A percentile compares a stretch with the other conserved stretches of the same genome.
phyloP scores from a whole-genome alignment of 2,888 invertebrate genomes.

The Heliconius charithonia region DNA sequence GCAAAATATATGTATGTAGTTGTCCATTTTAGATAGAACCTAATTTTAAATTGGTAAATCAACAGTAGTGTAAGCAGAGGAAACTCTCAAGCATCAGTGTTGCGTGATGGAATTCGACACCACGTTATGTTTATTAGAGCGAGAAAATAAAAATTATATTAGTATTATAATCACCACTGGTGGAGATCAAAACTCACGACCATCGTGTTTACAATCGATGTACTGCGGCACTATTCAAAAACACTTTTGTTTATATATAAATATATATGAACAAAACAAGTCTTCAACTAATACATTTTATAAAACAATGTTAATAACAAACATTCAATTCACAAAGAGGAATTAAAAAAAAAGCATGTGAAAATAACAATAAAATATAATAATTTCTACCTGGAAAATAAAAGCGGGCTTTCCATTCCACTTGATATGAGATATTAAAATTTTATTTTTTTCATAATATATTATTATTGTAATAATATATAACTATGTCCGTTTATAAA shows the following conservation, averaged over 20 bases:
- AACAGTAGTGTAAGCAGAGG: background rate
- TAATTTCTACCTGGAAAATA: slow-evolving; percentile 73
- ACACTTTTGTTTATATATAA: background rate
- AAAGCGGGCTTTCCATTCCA: slow-evolving; percentile 77
- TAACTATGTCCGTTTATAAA: slow-evolving; percentile 81
- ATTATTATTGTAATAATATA: slow-evolving; percentile 84
- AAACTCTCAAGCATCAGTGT: background rate
- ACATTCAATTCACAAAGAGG: background rate
- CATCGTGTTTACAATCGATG: no score
- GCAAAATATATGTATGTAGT: background rate
- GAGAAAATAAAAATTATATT: background rate
- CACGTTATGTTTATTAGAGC: background rate
- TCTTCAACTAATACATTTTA: background rate
- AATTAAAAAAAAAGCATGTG: slow-evolving; percentile 52
- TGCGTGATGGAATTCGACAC: background rate
- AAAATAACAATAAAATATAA: slow-evolving; percentile 58
- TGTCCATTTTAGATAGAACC: background rate
- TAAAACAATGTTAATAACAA: background rate
- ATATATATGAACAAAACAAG: background rate
- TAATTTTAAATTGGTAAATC: background rate
- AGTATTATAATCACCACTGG: background rate
- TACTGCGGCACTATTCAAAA: no score
- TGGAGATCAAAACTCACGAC: no score
- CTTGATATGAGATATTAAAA: slow-evolving; percentile 67
- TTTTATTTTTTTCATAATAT: slow-evolving; percentile 69